These are phyloP conservation scores for Ardeotis arabs DNA, from an alignment of 2,113 vertebrate genomes.

Conservation along the genomic window DNA sequence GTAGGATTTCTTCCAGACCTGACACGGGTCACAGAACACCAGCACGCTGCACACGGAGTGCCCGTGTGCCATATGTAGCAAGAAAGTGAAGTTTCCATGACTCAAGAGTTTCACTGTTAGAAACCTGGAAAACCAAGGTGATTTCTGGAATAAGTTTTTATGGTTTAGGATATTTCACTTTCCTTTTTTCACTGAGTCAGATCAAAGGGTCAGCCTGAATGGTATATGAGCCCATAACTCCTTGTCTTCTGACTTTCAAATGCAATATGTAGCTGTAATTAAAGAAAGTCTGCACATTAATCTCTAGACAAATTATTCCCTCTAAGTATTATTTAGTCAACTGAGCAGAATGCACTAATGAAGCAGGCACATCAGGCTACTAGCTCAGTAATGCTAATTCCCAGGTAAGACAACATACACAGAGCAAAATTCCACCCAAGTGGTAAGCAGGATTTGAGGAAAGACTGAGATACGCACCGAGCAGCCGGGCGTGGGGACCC, in stretches of 20 bases:
- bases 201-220: neutral
- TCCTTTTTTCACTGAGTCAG: neutral
- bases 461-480: neutral
- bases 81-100: neutral
- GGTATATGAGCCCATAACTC: neutral
- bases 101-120: neutral
- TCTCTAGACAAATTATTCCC: neutral
- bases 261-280: neutral
- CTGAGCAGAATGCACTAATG: neutral
- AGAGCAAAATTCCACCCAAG: neutral
- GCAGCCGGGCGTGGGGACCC: neutral
- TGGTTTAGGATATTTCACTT: neutral
- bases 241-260: neutral
- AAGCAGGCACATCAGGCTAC: neutral
- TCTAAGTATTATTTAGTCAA: neutral
- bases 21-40: neutral
- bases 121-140: neutral
- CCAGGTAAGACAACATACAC: neutral
- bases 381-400: neutral
- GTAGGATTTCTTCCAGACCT: neutral
- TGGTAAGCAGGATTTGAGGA: neutral
- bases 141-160: neutral
- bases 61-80: fast-evolving
- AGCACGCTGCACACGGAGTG: fast-evolving
- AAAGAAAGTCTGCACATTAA: neutral